A percentile compares a stretch with the other conserved stretches of the same genome.
These are phyloP conservation scores for Notothenia coriiceps DNA, from an alignment of 2,113 vertebrate genomes.

Conservation along the genomic window DNA sequence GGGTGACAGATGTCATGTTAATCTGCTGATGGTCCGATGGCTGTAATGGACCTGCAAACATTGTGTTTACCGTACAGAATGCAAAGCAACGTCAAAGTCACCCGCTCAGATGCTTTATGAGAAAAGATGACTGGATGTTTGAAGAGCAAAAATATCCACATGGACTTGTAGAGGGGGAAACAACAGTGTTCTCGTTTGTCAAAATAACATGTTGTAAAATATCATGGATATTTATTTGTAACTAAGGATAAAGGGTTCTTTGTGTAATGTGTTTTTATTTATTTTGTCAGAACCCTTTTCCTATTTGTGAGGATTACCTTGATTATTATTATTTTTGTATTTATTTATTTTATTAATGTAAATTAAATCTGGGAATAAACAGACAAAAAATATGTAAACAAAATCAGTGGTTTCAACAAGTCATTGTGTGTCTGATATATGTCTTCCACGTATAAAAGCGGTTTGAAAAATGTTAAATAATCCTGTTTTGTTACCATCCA, in stretches of 20 bases:
- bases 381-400: neutral
- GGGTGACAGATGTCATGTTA: constrained; percentile 82
- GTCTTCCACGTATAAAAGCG: neutral
- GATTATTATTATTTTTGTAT: no score
- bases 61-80: constrained; percentile 31
- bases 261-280: neutral
- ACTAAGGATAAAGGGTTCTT: neutral
- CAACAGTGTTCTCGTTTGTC: no score
- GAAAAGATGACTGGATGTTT: neutral
- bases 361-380: neutral
- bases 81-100: constrained; percentile 22
- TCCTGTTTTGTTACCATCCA: neutral
- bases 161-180: neutral
- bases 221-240: neutral
- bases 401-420: neutral
- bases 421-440: neutral
- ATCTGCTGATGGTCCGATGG: constrained; percentile 73
- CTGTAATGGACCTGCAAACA: constrained; percentile 48
- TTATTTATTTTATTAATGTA: neutral
- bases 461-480: neutral
- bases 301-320: neutral
- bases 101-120: neutral
- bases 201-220: neutral
- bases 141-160: neutral
- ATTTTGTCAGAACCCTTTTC: neutral